phyloP scores from a whole-genome alignment of 2,888 invertebrate genomes.

The Plebejus melissa region DNA sequence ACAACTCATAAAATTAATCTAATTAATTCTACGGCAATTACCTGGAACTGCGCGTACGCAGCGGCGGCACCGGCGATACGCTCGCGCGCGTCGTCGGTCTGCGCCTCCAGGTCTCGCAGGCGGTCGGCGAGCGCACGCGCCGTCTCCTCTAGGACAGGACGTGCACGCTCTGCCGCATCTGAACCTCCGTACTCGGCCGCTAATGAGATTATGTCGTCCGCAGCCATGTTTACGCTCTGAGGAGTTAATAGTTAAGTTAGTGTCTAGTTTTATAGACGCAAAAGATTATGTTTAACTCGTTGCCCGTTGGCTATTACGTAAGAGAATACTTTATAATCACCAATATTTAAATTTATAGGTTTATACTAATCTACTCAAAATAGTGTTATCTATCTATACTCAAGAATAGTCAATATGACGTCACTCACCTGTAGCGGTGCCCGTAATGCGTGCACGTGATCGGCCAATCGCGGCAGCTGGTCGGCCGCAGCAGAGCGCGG shows the following conservation, averaged over 20 bases:
- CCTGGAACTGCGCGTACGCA: conserved; percentile 91
- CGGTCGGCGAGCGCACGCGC: conserved; percentile 87
- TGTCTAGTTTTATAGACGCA: not conserved
- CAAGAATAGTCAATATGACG: not conserved
- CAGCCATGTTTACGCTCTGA: conserved; percentile 80
- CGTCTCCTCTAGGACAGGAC: conserved; percentile 85
- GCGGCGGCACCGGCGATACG: conserved; percentile 91
- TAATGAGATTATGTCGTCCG: conserved; percentile 83
- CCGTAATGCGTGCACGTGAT: conserved; percentile 88
- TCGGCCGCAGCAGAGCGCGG: conserved; percentile 89
- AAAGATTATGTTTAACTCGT: not conserved
- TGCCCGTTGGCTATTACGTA: not conserved
- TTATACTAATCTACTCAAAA: no score
- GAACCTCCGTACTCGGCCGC: conserved; percentile 83
- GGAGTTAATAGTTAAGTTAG: not conserved
- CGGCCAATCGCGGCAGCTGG: conserved; percentile 88
- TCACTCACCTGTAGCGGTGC: conserved; percentile 81
- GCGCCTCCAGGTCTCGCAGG: conserved; percentile 86
- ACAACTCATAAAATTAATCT: no score
- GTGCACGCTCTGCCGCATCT: conserved; percentile 87
- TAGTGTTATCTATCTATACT: no score
- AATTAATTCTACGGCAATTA: conserved; percentile 39
- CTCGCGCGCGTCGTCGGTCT: conserved; percentile 88
- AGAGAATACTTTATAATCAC: no score
- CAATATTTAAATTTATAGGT: no score